Conservation (phyloP, 2,888 invertebrate species). For the Sceliomorpha sp. region DNA sequence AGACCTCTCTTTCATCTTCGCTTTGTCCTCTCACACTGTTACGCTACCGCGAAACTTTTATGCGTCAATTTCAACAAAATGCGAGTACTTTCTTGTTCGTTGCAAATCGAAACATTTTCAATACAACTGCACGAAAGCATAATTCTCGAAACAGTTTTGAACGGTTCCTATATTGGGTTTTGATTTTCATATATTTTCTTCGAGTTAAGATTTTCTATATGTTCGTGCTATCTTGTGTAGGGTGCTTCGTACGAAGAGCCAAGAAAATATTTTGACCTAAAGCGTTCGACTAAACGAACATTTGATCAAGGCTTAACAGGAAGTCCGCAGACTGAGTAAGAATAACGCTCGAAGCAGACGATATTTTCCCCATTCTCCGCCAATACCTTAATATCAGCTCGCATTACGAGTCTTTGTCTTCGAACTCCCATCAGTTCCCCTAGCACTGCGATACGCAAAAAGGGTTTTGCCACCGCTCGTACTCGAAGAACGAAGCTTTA, state of each 20-base stretch:
- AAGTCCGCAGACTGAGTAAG: constrained; percentile 47
- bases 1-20: constrained; percentile 71
- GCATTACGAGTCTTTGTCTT: constrained; percentile 73
- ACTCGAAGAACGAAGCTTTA: constrained; percentile 76
- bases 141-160: too few relatives aligned
- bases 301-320: constrained; percentile 45
- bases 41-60: constrained; percentile 36
- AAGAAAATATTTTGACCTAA: too few relatives aligned
- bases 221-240: too few relatives aligned
- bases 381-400: constrained; percentile 72
- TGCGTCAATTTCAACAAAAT: constrained; percentile 40
- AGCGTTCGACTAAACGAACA: constrained; percentile 12
- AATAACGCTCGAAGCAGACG: constrained; percentile 45
- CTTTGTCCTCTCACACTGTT: constrained; percentile 55
- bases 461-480: constrained; percentile 67
- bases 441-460: constrained; percentile 60
- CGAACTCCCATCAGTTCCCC: constrained; percentile 50
- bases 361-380: constrained; percentile 50
- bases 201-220: too few relatives aligned
- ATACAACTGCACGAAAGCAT: too few relatives aligned
- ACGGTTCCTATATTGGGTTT: too few relatives aligned
- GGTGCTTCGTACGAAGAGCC: too few relatives aligned
- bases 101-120: too few relatives aligned
- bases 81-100: constrained; percentile 19
- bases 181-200: too few relatives aligned